Evolutionary conservation across 1,140 invertebrate genomes (phyloP).

Genomic region (Olivierus martensii): DNA sequence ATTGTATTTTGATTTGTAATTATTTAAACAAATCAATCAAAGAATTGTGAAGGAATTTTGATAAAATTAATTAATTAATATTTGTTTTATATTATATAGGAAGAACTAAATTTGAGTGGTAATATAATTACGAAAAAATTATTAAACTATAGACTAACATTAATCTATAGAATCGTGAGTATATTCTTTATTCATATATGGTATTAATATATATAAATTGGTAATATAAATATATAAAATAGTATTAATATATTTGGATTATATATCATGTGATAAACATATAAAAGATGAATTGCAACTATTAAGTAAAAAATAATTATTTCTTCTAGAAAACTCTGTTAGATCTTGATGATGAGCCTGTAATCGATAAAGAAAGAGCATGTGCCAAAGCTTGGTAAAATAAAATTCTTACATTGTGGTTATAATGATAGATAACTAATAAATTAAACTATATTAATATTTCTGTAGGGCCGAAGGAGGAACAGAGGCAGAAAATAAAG

Average conservation of each 20-base stretch:
- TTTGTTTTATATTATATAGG: neutral
- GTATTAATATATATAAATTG: slow-evolving; percentile 14
- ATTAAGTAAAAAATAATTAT: slow-evolving; percentile 20
- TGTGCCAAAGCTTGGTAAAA: slow-evolving; percentile 82
- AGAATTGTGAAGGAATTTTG: no score
- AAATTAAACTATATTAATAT: no score
- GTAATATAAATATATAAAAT: no score
- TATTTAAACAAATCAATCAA: no score
- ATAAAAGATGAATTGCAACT: no score
- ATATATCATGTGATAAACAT: no score
- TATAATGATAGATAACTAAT: no score
- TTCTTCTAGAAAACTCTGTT: slow-evolving; percentile 45
- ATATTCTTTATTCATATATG: neutral
- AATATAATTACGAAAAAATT: slow-evolving; percentile 70
- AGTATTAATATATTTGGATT: no score
- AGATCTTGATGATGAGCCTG: slow-evolving; percentile 77
- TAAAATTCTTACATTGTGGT: slow-evolving; percentile 15
- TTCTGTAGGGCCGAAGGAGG: slow-evolving; percentile 54
- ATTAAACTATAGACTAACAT: slow-evolving; percentile 64
- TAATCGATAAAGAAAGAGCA: slow-evolving; percentile 75
- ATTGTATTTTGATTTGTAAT: no score
- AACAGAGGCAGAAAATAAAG: slow-evolving; percentile 47
- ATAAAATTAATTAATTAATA: no score
- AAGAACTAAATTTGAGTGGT: slow-evolving; percentile 56
- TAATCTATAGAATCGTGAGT: slow-evolving; percentile 58